Evolutionary conservation across 2,797 vertebrate species (phyloP).

Genomic region (Galaxias olidus): DNA sequence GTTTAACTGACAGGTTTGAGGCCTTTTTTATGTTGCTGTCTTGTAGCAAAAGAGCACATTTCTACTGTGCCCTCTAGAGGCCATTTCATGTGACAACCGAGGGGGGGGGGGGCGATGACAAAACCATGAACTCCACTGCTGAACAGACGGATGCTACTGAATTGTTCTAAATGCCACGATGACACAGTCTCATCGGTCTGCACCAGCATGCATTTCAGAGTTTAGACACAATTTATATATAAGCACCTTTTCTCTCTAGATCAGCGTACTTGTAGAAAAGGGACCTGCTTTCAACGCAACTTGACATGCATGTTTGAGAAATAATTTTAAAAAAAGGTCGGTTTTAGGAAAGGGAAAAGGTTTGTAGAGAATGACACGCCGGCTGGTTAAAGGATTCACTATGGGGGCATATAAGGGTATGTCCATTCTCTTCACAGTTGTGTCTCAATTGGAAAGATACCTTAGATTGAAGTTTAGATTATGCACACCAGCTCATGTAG

Average conservation of each 20-base stretch:
- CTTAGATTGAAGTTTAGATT: slow-evolving; percentile 40
- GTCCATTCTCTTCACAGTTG: slow-evolving; percentile 37
- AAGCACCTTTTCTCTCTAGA: neutral
- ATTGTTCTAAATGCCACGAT: slow-evolving; percentile 2
- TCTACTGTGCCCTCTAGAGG: neutral
- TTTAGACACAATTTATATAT: neutral
- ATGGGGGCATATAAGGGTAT: slow-evolving; percentile 4
- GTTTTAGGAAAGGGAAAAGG: neutral
- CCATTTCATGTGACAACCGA: no score
- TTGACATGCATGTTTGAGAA: slow-evolving; percentile 10
- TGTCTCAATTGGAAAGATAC: slow-evolving; percentile 22
- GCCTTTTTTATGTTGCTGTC: slow-evolving; percentile 7
- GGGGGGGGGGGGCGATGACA: no score
- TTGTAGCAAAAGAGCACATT: neutral
- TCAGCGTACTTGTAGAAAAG: neutral
- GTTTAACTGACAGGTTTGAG: neutral
- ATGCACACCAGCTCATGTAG: slow-evolving; percentile 64
- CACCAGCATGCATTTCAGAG: slow-evolving; percentile 31
- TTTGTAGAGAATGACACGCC: neutral
- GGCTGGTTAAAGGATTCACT: neutral
- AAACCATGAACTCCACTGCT: neutral
- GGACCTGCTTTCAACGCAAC: neutral
- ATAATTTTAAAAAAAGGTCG: neutral
- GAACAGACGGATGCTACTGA: neutral
- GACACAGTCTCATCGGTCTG: neutral